These are phyloP conservation scores for Bhutanitis thaidina DNA, from an alignment of 2,888 invertebrate species.

Conservation along the genomic window DNA sequence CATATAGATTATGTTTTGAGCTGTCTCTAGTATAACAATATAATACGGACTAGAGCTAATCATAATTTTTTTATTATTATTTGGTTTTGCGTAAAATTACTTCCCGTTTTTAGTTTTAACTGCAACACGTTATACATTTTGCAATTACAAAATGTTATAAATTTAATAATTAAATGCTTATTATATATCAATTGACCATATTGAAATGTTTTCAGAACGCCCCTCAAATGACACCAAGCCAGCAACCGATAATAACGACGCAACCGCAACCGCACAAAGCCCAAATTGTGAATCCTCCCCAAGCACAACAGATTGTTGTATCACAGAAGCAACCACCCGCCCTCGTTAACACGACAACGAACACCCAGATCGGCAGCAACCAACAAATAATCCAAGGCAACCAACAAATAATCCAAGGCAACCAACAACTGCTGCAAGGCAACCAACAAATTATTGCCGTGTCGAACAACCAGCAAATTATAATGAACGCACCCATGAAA, in stretches of 20 bases:
- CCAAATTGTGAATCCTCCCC: slow-evolving; percentile 58
- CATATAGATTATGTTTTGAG: too few relatives aligned
- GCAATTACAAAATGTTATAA: too few relatives aligned
- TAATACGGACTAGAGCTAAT: too few relatives aligned
- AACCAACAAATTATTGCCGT: slow-evolving; percentile 64
- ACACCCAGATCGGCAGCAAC: slow-evolving; percentile 44
- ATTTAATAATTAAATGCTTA: too few relatives aligned
- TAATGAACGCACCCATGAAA: slow-evolving; percentile 62
- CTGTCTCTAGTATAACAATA: too few relatives aligned
- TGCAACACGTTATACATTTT: too few relatives aligned
- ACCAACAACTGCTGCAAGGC: slow-evolving; percentile 51
- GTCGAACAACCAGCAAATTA: slow-evolving; percentile 65
- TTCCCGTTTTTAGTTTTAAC: too few relatives aligned
- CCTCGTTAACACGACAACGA: slow-evolving; percentile 49
- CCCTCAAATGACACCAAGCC: slow-evolving; percentile 67
- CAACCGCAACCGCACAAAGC: slow-evolving; percentile 79
- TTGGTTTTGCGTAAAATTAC: too few relatives aligned
- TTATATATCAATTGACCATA: neutral
- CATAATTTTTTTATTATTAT: too few relatives aligned
- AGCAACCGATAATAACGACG: slow-evolving; percentile 70
- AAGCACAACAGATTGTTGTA: slow-evolving; percentile 61
- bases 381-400: slow-evolving; percentile 36
- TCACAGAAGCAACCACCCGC: slow-evolving; percentile 68
- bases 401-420: slow-evolving; percentile 47
- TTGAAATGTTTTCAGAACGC: slow-evolving; percentile 44